Percentiles rank a stretch among this genome's conserved stretches.
Evolutionary conservation across 2,888 invertebrate species (phyloP).

Genomic region (Pandemis corylana): DNA sequence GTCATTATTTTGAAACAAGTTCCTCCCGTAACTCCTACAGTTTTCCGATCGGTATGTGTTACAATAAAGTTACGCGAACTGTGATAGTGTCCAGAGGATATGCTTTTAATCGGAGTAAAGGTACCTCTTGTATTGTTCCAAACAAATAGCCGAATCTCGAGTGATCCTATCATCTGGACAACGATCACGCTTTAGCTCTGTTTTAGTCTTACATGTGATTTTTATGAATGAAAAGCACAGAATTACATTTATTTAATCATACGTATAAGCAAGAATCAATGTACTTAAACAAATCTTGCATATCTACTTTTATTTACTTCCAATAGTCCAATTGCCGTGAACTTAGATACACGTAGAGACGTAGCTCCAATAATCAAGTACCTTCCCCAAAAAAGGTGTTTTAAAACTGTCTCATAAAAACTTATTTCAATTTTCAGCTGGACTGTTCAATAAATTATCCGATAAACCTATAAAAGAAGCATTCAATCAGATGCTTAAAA

Average conservation of each 20-base stretch:
- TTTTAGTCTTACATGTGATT: too few species aligned
- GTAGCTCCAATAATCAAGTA: too few species aligned
- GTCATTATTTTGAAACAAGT: constrained; percentile 40
- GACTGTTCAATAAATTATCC: constrained; percentile 70
- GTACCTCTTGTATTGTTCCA: background rate
- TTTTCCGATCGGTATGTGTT: constrained; percentile 69
- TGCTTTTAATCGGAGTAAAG: background rate
- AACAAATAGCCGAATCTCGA: background rate
- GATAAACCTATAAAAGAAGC: constrained; percentile 9
- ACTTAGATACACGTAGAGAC: too few species aligned
- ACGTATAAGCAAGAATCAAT: too few species aligned
- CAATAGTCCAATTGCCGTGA: too few species aligned
- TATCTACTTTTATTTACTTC: too few species aligned
- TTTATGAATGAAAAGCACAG: too few species aligned
- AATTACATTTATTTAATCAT: too few species aligned
- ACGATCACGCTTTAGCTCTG: background rate
- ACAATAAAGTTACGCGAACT: background rate
- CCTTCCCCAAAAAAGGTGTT: too few species aligned
- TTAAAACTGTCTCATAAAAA: too few species aligned
- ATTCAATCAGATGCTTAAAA: constrained; percentile 40
- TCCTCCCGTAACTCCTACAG: constrained; percentile 47
- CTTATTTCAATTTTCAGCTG: constrained; percentile 65
- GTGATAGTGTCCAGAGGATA: constrained; percentile 12
- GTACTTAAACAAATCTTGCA: too few species aligned
- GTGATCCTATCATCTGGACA: background rate